These are phyloP conservation scores for Nannobrachium achirus DNA, from an alignment of 2,113 vertebrate species.

Conservation along the genomic window DNA sequence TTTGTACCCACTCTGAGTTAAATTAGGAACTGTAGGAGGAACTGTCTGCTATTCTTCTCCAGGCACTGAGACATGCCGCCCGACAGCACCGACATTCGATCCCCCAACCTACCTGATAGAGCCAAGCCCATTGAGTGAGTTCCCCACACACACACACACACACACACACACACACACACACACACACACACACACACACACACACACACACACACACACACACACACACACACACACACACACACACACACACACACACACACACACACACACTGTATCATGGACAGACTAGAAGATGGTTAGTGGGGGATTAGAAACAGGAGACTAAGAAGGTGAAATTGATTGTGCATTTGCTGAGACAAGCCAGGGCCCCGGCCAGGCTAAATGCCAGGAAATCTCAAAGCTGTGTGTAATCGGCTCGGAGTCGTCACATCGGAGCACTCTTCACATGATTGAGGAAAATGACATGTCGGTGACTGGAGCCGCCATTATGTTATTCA, in stretches of 20 bases:
- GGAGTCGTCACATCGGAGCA: slow-evolving; percentile 19
- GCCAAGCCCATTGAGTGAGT: slow-evolving; percentile 42
- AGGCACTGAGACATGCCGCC: slow-evolving; percentile 41
- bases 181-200: too few species aligned
- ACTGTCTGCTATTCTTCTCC: slow-evolving; percentile 51
- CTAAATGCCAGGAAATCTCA: slow-evolving; percentile 63
- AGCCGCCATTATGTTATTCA: slow-evolving; percentile 30
- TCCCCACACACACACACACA: neutral
- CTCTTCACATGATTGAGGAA: slow-evolving; percentile 40
- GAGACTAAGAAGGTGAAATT: slow-evolving; percentile 59
- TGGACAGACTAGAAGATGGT: slow-evolving; percentile 23
- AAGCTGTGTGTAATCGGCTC: slow-evolving; percentile 18
- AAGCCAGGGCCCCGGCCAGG: slow-evolving; percentile 28
- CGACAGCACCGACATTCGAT: slow-evolving; percentile 67
- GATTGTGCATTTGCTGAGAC: slow-evolving; percentile 64
- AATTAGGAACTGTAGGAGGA: slow-evolving; percentile 6
- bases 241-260: too few species aligned
- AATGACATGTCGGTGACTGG: slow-evolving; percentile 42
- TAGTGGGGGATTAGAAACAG: slow-evolving; percentile 44
- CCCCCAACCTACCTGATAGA: slow-evolving; percentile 59
- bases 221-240: too few species aligned
- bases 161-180: too few species aligned
- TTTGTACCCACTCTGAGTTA: too few species aligned
- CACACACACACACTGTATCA: slow-evolving; percentile 44
- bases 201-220: too few species aligned